Evolutionary conservation across 2,888 invertebrate species (phyloP).

Genomic region (Sminthurides aquaticus): DNA sequence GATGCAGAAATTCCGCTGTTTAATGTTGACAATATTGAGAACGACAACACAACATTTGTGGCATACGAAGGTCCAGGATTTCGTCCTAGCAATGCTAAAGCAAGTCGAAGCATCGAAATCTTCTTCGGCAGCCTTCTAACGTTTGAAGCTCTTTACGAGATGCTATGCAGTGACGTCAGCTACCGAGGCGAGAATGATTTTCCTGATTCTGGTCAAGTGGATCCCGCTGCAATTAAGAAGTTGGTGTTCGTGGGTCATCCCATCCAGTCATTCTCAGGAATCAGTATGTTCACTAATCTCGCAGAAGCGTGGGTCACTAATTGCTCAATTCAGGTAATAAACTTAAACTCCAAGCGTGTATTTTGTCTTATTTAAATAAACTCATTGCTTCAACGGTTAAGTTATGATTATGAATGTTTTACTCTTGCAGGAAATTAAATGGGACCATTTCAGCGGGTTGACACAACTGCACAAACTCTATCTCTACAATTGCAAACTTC

Average conservation of each 20-base stretch:
- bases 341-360: too few relatives aligned
- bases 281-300: constrained; percentile 35
- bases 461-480: constrained; percentile 34
- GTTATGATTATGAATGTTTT: neutral
- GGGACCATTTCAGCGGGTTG: constrained; percentile 32
- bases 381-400: neutral
- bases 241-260: constrained; percentile 40
- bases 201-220: neutral
- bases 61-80: neutral
- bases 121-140: constrained; percentile 38
- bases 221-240: constrained; percentile 34
- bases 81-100: neutral
- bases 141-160: constrained; percentile 34
- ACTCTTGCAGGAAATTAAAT: constrained; percentile 28
- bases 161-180: constrained; percentile 23
- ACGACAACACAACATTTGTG: too few relatives aligned
- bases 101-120: constrained; percentile 37
- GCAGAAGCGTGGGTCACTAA: constrained; percentile 40
- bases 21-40: neutral
- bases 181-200: neutral
- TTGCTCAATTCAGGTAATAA: constrained; percentile 34
- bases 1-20: neutral
- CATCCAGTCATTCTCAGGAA: constrained; percentile 32
- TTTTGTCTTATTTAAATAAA: neutral
- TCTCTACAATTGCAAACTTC: constrained; percentile 36